Percentiles rank a stretch among this genome's conserved stretches.
Conservation (phyloP, 1,140 invertebrate species). For the Drosophila nebulosa region DNA sequence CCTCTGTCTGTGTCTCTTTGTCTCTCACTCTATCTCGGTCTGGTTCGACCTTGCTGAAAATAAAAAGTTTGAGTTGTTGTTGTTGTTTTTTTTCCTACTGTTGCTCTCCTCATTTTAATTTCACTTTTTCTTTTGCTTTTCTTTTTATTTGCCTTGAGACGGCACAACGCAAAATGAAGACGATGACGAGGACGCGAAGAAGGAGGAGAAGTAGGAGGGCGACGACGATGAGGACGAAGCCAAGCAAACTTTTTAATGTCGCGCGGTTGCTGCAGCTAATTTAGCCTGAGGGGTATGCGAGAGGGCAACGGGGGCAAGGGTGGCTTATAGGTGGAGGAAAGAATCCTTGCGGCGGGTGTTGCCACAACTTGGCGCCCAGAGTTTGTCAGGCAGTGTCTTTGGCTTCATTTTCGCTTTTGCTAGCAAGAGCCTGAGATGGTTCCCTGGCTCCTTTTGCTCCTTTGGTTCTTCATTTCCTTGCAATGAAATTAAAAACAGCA, state of each 20-base stretch:
- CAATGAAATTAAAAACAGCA: constrained; percentile 80
- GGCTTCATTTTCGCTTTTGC: constrained; percentile 63
- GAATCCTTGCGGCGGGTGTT: constrained; percentile 2
- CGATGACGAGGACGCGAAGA: neutral
- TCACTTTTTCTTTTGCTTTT: constrained; percentile 69
- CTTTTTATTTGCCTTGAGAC: constrained; percentile 39
- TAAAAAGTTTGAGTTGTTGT: constrained; percentile 30
- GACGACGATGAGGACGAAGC: constrained; percentile 31
- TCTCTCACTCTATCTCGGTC: neutral
- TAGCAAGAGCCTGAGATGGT: neutral
- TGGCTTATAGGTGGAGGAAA: neutral
- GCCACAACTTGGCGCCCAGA: constrained; percentile 61
- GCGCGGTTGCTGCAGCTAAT: constrained; percentile 73
- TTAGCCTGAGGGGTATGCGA: constrained; percentile 37
- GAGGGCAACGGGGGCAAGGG: neutral
- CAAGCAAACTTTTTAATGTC: constrained; percentile 75
- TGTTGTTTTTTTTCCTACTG: constrained; percentile 15
- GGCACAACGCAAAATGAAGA: too few species aligned
- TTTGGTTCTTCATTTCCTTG: constrained; percentile 57
- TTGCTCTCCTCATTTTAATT: constrained; percentile 64
- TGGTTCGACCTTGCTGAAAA: constrained; percentile 3
- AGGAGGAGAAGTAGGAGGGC: too few species aligned
- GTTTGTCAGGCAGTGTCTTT: constrained; percentile 66
- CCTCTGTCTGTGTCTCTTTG: constrained; percentile 27
- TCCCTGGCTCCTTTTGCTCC: constrained; percentile 30